Conservation (phyloP, 30 jellyfish, hydroid and myxozoan species). For the Mastigias papua region DNA sequence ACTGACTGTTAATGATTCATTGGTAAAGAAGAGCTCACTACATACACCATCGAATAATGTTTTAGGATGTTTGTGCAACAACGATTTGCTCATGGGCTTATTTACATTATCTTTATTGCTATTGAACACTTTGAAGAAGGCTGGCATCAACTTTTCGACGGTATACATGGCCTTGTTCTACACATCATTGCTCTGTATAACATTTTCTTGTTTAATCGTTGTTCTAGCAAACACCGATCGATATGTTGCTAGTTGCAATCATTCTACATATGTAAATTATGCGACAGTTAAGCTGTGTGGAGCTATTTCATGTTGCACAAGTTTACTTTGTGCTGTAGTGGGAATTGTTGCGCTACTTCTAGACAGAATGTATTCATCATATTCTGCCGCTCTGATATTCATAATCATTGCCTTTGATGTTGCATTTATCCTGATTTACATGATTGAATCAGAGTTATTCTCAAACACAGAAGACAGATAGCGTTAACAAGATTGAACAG, state of each 20-base stretch:
- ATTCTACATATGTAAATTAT: background rate
- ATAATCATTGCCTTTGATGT: background rate
- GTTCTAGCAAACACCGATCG: background rate
- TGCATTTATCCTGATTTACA: background rate
- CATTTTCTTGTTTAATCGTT: background rate
- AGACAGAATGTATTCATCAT: background rate
- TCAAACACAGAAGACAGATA: background rate
- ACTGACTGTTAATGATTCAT: background rate
- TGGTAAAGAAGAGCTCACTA: background rate
- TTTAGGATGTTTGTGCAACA: constrained; percentile 23
- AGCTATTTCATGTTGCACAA: too few species aligned
- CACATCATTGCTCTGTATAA: background rate
- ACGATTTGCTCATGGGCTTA: constrained; percentile 25
- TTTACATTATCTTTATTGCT: background rate
- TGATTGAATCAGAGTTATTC: background rate
- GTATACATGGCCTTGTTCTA: too few species aligned
- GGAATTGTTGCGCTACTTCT: background rate
- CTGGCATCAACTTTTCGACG: too few species aligned
- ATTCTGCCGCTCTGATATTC: too few species aligned
- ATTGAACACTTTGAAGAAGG: background rate
- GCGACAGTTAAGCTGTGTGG: background rate
- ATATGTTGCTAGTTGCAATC: background rate
- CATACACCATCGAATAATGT: constrained; percentile 25
- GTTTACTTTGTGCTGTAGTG: background rate
- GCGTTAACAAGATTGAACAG: background rate